Evolutionary conservation across 2,113 vertebrate species (phyloP).

Genomic region (Muscicapa adusta): DNA sequence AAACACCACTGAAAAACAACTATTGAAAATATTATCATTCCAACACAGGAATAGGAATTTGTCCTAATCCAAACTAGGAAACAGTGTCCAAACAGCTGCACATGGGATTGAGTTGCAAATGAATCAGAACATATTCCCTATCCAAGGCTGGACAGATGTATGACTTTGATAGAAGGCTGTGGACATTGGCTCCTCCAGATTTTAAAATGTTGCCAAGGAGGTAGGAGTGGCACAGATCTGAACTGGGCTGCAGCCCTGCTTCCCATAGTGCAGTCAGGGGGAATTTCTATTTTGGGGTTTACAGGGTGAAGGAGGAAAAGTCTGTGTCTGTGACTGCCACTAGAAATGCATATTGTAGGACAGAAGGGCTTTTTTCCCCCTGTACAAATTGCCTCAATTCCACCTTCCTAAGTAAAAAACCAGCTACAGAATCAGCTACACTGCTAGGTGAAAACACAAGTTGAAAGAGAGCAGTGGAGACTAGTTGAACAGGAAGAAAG

Average conservation of each 20-base stretch:
- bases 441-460: background rate
- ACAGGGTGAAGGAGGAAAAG: background rate
- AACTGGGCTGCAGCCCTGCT: background rate
- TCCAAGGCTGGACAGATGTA: background rate
- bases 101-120: background rate
- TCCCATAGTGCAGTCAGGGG: background rate
- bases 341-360: background rate
- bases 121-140: background rate
- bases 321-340: background rate
- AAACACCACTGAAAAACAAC: background rate
- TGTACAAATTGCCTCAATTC: background rate
- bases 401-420: background rate
- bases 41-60: background rate
- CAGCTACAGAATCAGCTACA: conserved; percentile 1
- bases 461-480: background rate
- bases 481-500: conserved; percentile 5
- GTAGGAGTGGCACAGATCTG: background rate
- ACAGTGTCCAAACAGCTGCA: background rate
- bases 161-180: background rate
- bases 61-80: background rate
- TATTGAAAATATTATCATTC: background rate
- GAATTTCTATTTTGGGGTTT: background rate
- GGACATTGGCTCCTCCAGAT: background rate
- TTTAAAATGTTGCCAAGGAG: background rate
- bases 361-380: background rate